Evolutionary conservation across 2,888 invertebrate species (phyloP), one percentile per base, ranked within the genome.

Genomic region (Acleris laterana): DNA sequence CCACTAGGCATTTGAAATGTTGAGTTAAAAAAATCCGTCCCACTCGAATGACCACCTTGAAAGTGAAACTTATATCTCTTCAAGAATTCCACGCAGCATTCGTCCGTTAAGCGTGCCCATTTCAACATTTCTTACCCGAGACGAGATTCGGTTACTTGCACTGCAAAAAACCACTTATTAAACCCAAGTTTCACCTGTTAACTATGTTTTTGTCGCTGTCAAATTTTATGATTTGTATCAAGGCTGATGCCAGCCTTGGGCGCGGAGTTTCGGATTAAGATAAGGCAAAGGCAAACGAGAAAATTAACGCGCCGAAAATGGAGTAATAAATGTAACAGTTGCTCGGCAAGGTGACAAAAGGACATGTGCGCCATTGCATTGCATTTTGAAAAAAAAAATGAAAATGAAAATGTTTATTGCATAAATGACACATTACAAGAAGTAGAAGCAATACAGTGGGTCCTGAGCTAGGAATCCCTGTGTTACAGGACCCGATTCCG

Each of bases 21-120:
- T 46, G n/a, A 46, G n/a, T 17, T 17, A 42, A 55, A 55, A 55
- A 42, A 22, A 22, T 16, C 59, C 57, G 67, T 69, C 62, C 49
- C 69, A 68, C 66, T 66, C 17, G 65, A 66, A 63, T 63, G 68
- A 60, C 13, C 62, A 51, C 19, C 38, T 57, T 65, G 69, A 69
- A 71, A 71, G 68, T 68, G 69, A 69, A 69, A 69, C 65, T 57
- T 53, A 62, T 52, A 32, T 65, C 50, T 62, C 44, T 56, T 52
- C 28, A 57, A 55, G 68, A 68, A 68, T 63, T 63, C 63, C 63
- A 59, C 61, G 55, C 56, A 61, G 59, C 63, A 60, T 57, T 63
- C 25, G 59, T 57, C 51, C 63, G 68, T 51, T 70, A 63, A 68
- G 62, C 59, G 68, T 65, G 65, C 60, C 48, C 60, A 57, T 68